Conservation (phyloP, 64 coral and sea anemone genomes). For the Montipora capricornis region DNA sequence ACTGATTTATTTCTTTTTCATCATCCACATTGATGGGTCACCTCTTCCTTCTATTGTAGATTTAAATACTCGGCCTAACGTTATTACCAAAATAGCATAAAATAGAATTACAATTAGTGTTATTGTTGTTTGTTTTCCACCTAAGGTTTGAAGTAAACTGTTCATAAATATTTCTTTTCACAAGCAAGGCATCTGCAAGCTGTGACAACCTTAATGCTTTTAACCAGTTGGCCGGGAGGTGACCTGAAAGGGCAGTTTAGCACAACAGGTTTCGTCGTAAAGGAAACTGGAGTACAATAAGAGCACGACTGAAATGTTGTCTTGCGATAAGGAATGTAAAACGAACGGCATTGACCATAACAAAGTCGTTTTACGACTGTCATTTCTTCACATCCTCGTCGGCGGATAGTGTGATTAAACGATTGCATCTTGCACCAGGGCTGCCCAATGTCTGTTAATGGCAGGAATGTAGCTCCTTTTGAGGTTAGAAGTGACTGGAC, state of each 20-base stretch:
- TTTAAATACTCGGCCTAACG: too few species aligned
- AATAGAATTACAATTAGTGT: background rate
- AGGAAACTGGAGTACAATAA: constrained; percentile 49
- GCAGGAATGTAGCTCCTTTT: background rate
- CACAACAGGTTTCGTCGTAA: constrained; percentile 3
- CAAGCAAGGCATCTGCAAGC: constrained; percentile 57
- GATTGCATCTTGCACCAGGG: constrained; percentile 36
- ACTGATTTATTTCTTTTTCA: too few species aligned
- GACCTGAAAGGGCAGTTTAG: constrained; percentile 38
- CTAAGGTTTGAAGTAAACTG: background rate
- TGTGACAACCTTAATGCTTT: constrained; percentile 43
- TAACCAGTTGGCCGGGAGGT: background rate
- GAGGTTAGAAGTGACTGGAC: background rate
- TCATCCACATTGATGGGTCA: too few species aligned
- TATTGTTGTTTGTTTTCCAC: background rate
- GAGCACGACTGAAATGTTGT: constrained; percentile 46
- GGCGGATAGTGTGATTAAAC: constrained; percentile 35
- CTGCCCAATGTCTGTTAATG: background rate
- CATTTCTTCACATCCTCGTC: constrained; percentile 26
- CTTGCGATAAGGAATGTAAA: constrained; percentile 54
- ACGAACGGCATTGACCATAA: constrained; percentile 59
- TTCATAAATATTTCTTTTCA: constrained; percentile 21
- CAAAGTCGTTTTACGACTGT: constrained; percentile 46
- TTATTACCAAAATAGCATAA: too few species aligned
- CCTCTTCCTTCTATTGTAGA: too few species aligned